Evolutionary conservation across 1,140 invertebrate genomes (phyloP), one percentile per base, ranked within the genome.

Genomic region (Colletes gigas): DNA sequence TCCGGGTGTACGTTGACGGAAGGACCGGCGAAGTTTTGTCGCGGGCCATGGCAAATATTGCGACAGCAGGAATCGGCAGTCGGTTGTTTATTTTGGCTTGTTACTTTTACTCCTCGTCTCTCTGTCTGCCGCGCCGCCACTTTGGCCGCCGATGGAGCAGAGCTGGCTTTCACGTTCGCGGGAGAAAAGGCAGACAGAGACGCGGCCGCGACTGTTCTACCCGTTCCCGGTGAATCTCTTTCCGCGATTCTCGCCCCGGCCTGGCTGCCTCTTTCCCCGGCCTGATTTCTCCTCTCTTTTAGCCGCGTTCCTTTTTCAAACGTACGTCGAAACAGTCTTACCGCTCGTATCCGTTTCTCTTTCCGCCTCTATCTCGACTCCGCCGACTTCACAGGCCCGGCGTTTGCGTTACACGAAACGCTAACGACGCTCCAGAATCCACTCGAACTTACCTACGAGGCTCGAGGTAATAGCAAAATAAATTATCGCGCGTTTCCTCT

Each of bases 61-160:
- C 76, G 68, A 63, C 77, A 83, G 67, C 71, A 72, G 83, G 81
- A 74, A 83, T 83, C 81, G 81, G 63, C 71, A 80, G 76, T 83
- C 60, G 75, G 68, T 66, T 83, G 71, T 84, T 84, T 83, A 83
- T 79, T 84, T 86, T 81, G 65, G 66, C 68, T 83, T 82, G 71
- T 85, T 79, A 81, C 83, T 66, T 73, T 79, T 83, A 76, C 81
- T 83, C 67, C 62, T 7, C 62, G 44, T 66, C 68, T 63, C 72
- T 76, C 68, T 57, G 69, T 66, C 76, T 52, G 21, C 52, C 39
- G 15, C 4, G 15, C n/a, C 74, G 8, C 68, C 52, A 50, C 62
- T 65, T 47, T 67, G 60, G 47, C 50, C 19, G 19, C 17, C 70
- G 62, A 67, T 67, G 30, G 52, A 66, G 52, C 59, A 30, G 62